phyloP scores from a whole-genome alignment of 2,797 vertebrate genomes.

The Muscicapa comitata region DNA sequence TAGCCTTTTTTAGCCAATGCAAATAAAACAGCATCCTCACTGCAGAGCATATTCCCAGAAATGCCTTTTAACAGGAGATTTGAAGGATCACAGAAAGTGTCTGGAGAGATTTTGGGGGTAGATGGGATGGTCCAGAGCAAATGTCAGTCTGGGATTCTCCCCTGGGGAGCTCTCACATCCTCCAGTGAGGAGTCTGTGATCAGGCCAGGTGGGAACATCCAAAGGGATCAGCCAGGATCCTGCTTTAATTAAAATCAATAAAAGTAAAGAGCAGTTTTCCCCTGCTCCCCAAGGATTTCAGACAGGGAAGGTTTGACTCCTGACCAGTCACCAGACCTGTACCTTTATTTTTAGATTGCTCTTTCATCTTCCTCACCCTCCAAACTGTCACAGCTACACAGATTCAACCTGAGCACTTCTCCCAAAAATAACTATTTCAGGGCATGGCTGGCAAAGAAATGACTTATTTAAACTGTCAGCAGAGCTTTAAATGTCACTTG shows the following conservation, averaged over 20 bases:
- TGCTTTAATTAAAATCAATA: background rate
- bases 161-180: background rate
- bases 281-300: background rate
- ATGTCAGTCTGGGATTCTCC: background rate
- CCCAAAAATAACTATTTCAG: background rate
- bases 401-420: background rate
- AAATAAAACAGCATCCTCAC: background rate
- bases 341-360: background rate
- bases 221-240: background rate
- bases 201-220: background rate
- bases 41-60: background rate
- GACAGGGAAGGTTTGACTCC: background rate
- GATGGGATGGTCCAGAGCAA: background rate
- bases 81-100: background rate
- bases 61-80: background rate
- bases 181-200: background rate
- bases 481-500: background rate
- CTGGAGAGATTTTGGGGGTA: background rate
- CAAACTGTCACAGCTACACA: background rate
- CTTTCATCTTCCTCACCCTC: background rate
- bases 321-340: background rate
- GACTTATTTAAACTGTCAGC: background rate
- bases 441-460: background rate
- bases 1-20: background rate
- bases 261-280: background rate